A percentile compares a stretch with the other conserved stretches of the same genome.
phyloP scores from a whole-genome alignment of 2,113 vertebrate species.

The Haemorhous mexicanus region DNA sequence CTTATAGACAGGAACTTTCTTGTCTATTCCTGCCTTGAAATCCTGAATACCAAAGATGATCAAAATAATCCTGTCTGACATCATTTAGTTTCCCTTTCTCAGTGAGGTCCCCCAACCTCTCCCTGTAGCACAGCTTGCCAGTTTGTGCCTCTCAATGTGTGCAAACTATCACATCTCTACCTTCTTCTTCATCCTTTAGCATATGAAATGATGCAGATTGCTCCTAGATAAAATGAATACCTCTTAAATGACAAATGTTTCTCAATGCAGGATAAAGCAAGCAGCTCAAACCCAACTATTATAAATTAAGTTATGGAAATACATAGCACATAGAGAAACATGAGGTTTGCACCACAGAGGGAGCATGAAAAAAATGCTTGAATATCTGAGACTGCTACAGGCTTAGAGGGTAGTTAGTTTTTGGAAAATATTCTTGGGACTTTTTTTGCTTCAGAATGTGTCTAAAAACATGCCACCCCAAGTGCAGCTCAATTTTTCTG shows the following conservation, averaged over 20 bases:
- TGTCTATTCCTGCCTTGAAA: background rate
- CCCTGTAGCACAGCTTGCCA: background rate
- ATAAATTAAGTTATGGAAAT: background rate
- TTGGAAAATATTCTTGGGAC: background rate
- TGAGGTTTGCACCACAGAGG: background rate
- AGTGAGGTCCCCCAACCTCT: background rate
- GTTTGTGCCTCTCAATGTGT: background rate
- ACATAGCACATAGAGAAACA: background rate
- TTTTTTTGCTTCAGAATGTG: background rate
- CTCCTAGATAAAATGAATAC: background rate
- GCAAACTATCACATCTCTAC: background rate
- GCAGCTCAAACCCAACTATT: background rate
- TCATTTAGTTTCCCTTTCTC: background rate
- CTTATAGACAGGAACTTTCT: background rate
- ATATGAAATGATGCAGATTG: background rate
- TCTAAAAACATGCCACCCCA: rapidly evolving
- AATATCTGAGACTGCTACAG: background rate
- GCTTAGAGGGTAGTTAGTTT: background rate
- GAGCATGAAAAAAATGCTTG: background rate
- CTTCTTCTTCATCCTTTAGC: background rate
- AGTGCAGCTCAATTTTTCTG: background rate
- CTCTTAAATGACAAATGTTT: background rate
- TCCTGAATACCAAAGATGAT: background rate
- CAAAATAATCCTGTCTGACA: background rate
- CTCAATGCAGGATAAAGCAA: background rate